Percentiles rank a stretch among this genome's conserved stretches.
These are phyloP conservation scores for Pterocles gutturalis DNA, from an alignment of 2,113 vertebrate genomes.

Conservation along the genomic window DNA sequence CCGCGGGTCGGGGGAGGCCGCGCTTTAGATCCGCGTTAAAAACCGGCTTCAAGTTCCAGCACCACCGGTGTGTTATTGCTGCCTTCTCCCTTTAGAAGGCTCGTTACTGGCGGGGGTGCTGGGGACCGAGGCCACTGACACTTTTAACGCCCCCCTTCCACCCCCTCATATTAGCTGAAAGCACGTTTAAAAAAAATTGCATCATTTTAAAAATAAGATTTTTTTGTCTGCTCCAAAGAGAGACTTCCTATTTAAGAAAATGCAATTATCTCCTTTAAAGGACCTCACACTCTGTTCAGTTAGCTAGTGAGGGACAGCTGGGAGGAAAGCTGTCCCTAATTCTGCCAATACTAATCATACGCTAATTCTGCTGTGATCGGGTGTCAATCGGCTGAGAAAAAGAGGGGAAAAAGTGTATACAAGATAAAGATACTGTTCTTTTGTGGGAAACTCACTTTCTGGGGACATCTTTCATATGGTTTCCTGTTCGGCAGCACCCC, in stretches of 20 bases:
- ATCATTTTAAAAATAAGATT: neutral
- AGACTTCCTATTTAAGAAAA: neutral
- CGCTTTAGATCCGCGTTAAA: too few relatives aligned
- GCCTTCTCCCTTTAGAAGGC: too few relatives aligned
- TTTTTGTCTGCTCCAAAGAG: neutral
- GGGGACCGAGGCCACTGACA: too few relatives aligned
- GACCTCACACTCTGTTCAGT: too few relatives aligned
- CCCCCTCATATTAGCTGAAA: too few relatives aligned
- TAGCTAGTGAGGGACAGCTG: too few relatives aligned
- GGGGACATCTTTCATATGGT: neutral
- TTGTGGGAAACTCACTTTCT: neutral
- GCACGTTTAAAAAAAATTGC: neutral
- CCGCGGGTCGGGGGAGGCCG: accelerated
- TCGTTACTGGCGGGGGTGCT: neutral
- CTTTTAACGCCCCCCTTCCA: too few relatives aligned
- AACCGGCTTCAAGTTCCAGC: accelerated
- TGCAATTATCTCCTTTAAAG: accelerated
- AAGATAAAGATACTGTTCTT: neutral
- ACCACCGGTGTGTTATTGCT: accelerated
- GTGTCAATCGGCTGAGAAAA: neutral
- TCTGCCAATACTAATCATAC: neutral
- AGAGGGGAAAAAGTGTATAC: accelerated
- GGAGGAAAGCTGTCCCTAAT: neutral
- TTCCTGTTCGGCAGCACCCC: neutral
- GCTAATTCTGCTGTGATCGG: neutral